Evolutionary conservation across 2,888 invertebrate genomes (phyloP), one percentile per base, ranked within the genome.

Genomic region (Anodontia alba): DNA sequence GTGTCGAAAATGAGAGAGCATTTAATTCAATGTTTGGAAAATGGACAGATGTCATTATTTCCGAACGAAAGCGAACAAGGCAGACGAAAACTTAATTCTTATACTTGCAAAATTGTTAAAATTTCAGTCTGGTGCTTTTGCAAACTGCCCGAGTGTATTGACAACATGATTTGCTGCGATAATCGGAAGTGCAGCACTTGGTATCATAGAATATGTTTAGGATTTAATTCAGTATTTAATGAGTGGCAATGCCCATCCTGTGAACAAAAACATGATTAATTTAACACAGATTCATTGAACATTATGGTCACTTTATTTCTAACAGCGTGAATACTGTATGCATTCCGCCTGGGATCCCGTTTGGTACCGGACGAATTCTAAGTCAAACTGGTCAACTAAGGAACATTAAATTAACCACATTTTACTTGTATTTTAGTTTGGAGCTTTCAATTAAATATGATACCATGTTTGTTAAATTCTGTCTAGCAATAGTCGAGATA

Each of bases 1-100:
- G 36, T 36, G n/a, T 33, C 67, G 20, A 67, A 67, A 67, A 67
- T 67, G 67, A 67, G 67, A 42, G 36, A 67, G 17, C 67, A 67
- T 67, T 67, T 67, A 20, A 23, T 67, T n/a, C 17, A 67, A n/a
- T 67, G 67, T 36, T 12, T 67, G n/a, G 67, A 67, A 67, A 31
- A 20, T 29, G 38, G 67, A 36, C 31, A 67, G 5, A 67, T 67
- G 67, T 8, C 67, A 38, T 7, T 36, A 20, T 67, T 67, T 42
- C 67, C 67, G 7, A 67, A 67, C 3, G 67, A 67, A 67, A 36
- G 1, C 31, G 42, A 10, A 33, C 31, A 5, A 36, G 67, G 36
- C n/a, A 36, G 67, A 36, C 17, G 26, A 15, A 36, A 67, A 38
- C 38, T 42, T 8, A 3, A 38, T 42, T 36, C 42, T 7, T n/a